These are phyloP conservation scores for Furcula furcula DNA, from an alignment of 2,888 invertebrate species.

Conservation along the genomic window DNA sequence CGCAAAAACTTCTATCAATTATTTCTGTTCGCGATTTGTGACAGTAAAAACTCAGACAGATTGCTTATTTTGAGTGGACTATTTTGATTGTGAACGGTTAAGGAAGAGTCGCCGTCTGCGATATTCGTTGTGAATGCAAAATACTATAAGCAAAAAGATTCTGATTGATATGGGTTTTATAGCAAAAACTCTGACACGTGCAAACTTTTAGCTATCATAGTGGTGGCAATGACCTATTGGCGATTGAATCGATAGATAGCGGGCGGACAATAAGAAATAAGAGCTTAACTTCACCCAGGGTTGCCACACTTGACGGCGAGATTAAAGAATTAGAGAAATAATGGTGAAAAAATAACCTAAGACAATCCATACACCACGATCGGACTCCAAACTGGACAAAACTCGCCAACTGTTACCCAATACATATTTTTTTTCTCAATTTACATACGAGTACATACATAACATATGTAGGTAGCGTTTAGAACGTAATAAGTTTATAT, in stretches of 20 bases:
- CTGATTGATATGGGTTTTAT: conserved; percentile 28
- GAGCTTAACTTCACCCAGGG: conserved; percentile 16
- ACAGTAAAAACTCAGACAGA: conserved; percentile 8
- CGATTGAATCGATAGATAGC: conserved; percentile 43
- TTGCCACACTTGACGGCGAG: conserved; percentile 10
- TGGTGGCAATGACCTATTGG: conserved; percentile 36
- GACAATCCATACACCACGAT: too few relatives aligned
- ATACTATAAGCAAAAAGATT: conserved; percentile 21
- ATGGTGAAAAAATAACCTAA: too few relatives aligned
- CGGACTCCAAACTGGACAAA: too few relatives aligned
- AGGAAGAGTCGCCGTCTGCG: conserved; percentile 5
- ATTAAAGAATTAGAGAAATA: conserved; percentile 26
- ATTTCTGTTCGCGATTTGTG: neutral
- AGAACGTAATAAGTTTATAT: too few relatives aligned
- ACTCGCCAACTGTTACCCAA: too few relatives aligned
- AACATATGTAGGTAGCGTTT: too few relatives aligned
- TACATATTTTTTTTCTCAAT: too few relatives aligned
- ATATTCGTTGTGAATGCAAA: conserved; percentile 9
- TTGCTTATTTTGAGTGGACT: conserved; percentile 2
- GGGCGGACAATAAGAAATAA: conserved; percentile 28
- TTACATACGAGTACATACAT: too few relatives aligned
- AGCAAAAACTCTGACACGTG: conserved; percentile 36
- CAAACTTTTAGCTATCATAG: conserved; percentile 37
- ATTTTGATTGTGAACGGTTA: conserved; percentile 15
- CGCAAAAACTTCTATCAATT: conserved; percentile 1